Evolutionary conservation across 2,888 invertebrate genomes (phyloP), one percentile per base, ranked within the genome.

Genomic region (Melieria picta): DNA sequence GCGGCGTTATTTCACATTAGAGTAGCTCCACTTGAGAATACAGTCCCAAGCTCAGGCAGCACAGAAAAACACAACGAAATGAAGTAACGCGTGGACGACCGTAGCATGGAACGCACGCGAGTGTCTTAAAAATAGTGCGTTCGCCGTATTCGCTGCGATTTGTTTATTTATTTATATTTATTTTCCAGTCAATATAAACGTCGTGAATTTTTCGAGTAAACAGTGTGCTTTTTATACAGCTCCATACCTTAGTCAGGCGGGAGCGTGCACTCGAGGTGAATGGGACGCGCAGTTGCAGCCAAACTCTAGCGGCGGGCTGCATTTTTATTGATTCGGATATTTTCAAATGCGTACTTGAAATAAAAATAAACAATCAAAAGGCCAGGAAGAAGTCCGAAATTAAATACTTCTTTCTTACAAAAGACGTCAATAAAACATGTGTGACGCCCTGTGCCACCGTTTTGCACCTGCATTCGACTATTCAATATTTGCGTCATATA

Each of bases 121-220:
- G 30, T 30, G 30, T 30, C 30, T 30, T 30, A 30, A 30, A 30
- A 30, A 30, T 30, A 30, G 30, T 30, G 30, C 30, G 30, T 30
- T 30, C 30, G 30, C 30, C 30, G 30, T 30, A 30, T 30, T 30
- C 30, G 63, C 62, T 64, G 64, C 61, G 71, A 65, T 71, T 71
- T 71, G 71, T 65, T 71, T 71, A 71, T 79, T 78, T 77, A 71
- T 76, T 82, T 84, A 76, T 82, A 84, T 83, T 83, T 84, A 84
- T 82, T 84, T 84, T 84, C 84, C 83, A 84, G 83, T 84, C 84
- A 83, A 84, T 84, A 84, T 84, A 84, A 84, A 82, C 80, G 79
- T 82, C 79, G 85, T 84, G 81, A 84, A 84, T 84, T 80, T 81
- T 72, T 80, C 80, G 77, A 75, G 80, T 80, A 83, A 84, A 83